Percentiles rank a stretch among this genome's conserved stretches.
Evolutionary conservation across 2,113 vertebrate species (phyloP).

Genomic region (Dasyornis broadbenti): DNA sequence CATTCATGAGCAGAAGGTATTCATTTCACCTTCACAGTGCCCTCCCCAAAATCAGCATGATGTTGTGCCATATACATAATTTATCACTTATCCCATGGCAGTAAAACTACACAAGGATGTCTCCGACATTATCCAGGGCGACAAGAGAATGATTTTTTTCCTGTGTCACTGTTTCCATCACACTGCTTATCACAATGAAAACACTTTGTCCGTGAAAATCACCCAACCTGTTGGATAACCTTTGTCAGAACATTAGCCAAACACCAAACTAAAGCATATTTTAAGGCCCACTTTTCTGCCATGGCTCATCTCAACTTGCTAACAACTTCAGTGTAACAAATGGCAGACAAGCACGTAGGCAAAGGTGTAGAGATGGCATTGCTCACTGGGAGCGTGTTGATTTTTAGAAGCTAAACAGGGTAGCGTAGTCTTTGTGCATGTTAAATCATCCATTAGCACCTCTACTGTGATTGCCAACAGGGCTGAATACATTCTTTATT

Average conservation of each 20-base stretch:
- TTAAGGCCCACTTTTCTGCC: neutral
- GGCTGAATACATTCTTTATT: neutral
- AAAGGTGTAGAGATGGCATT: neutral
- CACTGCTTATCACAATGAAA: neutral
- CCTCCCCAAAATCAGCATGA: constrained; percentile 12
- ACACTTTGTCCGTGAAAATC: neutral
- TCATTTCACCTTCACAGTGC: constrained; percentile 23
- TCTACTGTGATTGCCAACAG: neutral
- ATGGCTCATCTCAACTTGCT: neutral
- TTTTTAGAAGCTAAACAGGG: neutral
- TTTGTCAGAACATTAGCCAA: neutral
- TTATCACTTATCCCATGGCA: neutral
- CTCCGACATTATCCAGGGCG: neutral
- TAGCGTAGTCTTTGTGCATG: neutral
- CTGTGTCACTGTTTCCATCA: neutral
- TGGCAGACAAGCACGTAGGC: neutral
- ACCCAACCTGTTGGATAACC: neutral
- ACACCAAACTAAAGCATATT: neutral
- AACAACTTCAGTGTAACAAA: neutral
- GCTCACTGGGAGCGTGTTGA: neutral
- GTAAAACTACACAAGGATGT: neutral
- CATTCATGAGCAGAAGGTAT: neutral
- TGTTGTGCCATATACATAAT: constrained; percentile 6
- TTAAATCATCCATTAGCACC: neutral
- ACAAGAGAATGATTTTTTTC: neutral